Evolutionary conservation across 2,797 vertebrate species (phyloP), one percentile per base, ranked within the genome.

Genomic region (Tokudaia muenninki): DNA sequence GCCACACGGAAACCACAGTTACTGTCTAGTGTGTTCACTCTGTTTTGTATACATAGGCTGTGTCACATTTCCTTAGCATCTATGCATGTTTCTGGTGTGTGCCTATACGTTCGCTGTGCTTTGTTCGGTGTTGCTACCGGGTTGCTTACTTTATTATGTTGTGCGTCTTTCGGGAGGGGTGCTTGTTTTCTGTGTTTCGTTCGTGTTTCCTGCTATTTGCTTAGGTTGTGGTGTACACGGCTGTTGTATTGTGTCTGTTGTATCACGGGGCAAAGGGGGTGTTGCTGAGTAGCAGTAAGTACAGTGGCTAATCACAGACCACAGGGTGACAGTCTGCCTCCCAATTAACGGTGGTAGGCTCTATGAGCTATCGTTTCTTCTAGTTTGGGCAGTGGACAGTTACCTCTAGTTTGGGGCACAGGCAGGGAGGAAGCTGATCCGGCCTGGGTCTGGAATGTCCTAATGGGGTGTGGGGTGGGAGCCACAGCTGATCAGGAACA

Each of bases 251-350:
- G 78, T 87, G 91, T 67, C 75, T 91, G 74, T 24, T 59, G 75
- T 88, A 86, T 91, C 16, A 0, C 50, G 29, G 47, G 22, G 6
- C 14, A 12, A 12, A 22, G 16, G 41, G 34, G 29, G 17, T 37
- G 67, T 6, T 26, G 55, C 22, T 70, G 57, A 50, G 47, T 75
- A 96, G 84, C 10, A 37, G 94, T 2, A 41, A 88, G 34, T 65
- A 21, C 14, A 82, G 72, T 74, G 8, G n/a, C 82, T 87, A 47
- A 57, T 86, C 81, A 34, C 74, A 93, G 84, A 97, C 78, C 90
- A 52, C 92, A 70, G 47, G 70, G 63, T 77, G 87, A 86, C 50
- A 14, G 16, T 78, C 74, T 70, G 84, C 70, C 67, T 95, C 92
- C 3, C 44, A 88, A 95, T 65, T 83, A 26, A 37, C 4, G 78